phyloP scores from a whole-genome alignment of 2,113 vertebrate genomes.

The Neotragus moschatus region DNA sequence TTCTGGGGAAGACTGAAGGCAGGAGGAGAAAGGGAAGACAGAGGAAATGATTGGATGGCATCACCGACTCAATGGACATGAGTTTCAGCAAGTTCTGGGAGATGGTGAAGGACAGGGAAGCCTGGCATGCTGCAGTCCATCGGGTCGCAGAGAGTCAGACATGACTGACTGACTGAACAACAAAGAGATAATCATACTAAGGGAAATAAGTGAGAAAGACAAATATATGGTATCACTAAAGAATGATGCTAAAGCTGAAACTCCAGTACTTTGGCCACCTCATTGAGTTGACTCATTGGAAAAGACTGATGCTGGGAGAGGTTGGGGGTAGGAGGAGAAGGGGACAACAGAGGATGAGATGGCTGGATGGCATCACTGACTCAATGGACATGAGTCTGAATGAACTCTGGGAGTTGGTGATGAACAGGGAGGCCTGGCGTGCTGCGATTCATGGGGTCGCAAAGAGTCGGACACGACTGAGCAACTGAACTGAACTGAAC shows the following conservation, averaged over 20 bases:
- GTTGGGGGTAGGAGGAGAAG: too few relatives aligned
- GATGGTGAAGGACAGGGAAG: not conserved
- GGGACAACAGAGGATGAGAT: too few relatives aligned
- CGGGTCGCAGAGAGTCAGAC: not conserved
- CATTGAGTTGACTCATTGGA: too few relatives aligned
- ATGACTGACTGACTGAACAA: not conserved
- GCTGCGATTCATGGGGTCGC: accelerated
- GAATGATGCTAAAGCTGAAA: too few relatives aligned
- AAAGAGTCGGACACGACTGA: too few relatives aligned
- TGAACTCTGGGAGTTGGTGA: too few relatives aligned
- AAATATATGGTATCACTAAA: not conserved
- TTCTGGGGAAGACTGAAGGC: not conserved
- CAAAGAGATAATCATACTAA: not conserved
- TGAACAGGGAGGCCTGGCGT: too few relatives aligned
- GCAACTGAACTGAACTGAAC: too few relatives aligned
- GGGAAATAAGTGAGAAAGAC: not conserved
- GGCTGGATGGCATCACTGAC: too few relatives aligned
- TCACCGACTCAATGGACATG: not conserved
- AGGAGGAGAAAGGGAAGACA: not conserved
- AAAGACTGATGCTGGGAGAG: too few relatives aligned
- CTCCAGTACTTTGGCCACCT: too few relatives aligned
- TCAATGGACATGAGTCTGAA: too few relatives aligned
- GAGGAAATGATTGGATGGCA: not conserved
- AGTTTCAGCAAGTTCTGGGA: not conserved
- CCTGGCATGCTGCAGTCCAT: not conserved